Evolutionary conservation across 2,888 invertebrate genomes (phyloP), one percentile per base, ranked within the genome.

Genomic region (Sarcophaga variegata): DNA sequence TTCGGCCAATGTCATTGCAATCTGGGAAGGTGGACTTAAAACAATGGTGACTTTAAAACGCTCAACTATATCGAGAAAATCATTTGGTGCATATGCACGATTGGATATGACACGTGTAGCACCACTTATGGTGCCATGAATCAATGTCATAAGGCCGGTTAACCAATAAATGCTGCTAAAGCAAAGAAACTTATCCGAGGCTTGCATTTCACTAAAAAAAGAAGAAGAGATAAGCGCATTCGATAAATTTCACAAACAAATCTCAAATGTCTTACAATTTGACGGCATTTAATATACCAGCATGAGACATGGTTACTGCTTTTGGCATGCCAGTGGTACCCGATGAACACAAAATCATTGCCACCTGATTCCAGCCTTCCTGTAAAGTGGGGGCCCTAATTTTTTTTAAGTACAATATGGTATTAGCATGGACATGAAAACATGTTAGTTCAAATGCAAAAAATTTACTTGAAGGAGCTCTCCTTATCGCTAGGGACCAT

Each of bases 261-360:
- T 63, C 27, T 49, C 8, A 12, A 5, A 0, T 2, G 59, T 76
- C 84, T 81, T 84, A 86, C 83, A 88, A 79, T 47, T 74, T 10
- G 0, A 10, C 14, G 2, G 62, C 2, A 37, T 70, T 47, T 49
- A 72, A n/a, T 2, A 81, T 17, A 3, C 47, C 11, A 17, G 10
- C 3, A 70, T 86, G 89, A 1, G 89, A 84, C 4, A 89, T 60
- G 22, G 84, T 86, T 22, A 92, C 90, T 1, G 90, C 91, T 85
- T 92, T 92, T 0, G 91, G 91, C 27, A 90, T 69, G 17, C 92
- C 92, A 3, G 92, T 91, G 3, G 92, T 92, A 2, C 92, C 92
- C 2, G 92, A 91, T 0, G 92, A 92, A 69, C 91, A 91, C 4
- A 91, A 45, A 67, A 92, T 91, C 3, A 69, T 71, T 0, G 88